These are phyloP conservation scores for Pelecanoides urinatrix DNA, from an alignment of 2,113 vertebrate genomes.

Conservation along the genomic window DNA sequence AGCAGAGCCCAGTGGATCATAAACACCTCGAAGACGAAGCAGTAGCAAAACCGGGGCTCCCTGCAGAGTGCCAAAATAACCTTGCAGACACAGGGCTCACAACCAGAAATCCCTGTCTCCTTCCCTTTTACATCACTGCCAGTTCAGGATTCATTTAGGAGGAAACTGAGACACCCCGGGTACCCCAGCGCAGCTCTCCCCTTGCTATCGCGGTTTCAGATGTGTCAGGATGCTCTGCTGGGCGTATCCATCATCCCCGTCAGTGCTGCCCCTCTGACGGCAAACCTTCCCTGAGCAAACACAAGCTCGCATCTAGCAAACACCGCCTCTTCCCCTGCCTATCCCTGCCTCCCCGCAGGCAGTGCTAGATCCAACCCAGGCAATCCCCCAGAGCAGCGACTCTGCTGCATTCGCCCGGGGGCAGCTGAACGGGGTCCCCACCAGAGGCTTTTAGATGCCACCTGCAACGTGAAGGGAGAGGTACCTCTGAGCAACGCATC, in stretches of 20 bases:
- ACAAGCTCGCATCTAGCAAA: not conserved
- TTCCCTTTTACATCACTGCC: slow-evolving; percentile 2
- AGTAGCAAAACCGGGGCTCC: not conserved
- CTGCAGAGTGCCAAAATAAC: not conserved
- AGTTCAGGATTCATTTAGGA: not conserved
- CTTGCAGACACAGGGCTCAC: not conserved
- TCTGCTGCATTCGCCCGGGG: rapidly evolving
- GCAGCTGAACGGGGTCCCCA: rapidly evolving
- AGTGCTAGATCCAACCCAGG: not conserved
- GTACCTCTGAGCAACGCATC: rapidly evolving
- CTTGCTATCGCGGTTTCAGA: not conserved
- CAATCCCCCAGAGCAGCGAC: rapidly evolving
- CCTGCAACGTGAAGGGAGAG: not conserved
- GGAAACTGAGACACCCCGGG: not conserved
- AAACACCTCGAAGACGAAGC: not conserved
- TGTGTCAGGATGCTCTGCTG: not conserved
- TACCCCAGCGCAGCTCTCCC: not conserved
- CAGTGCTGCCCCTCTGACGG: rapidly evolving
- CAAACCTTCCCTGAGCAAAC: not conserved
- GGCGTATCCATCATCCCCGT: not conserved
- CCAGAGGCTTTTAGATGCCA: not conserved
- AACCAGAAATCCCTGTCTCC: not conserved
- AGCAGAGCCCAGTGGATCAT: not conserved
- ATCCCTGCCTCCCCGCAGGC: rapidly evolving
- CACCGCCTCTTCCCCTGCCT: not conserved